Evolutionary conservation across 2,797 vertebrate genomes (phyloP).

Genomic region (Oreochromis mossambicus): DNA sequence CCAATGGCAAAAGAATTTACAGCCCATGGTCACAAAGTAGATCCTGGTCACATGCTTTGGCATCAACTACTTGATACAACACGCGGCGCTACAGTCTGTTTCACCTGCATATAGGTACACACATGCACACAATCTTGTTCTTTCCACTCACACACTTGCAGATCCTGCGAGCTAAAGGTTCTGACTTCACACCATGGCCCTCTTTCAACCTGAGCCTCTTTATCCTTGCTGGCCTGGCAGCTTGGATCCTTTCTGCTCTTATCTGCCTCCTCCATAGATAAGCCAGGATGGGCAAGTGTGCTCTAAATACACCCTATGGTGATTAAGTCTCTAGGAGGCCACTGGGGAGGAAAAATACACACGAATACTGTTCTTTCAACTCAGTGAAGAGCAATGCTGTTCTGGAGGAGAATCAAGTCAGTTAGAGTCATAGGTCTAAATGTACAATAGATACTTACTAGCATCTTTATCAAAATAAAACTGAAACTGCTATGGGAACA

Average conservation of each 20-base stretch:
- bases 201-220: constrained; percentile 65
- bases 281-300: constrained; percentile 51
- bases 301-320: constrained; percentile 41
- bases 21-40: neutral
- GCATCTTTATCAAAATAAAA: neutral
- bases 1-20: neutral
- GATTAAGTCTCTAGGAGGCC: constrained; percentile 40
- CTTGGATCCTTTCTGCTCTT: constrained; percentile 57
- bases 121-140: neutral
- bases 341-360: neutral
- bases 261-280: constrained; percentile 67
- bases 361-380: neutral
- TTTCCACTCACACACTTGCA: constrained; percentile 1
- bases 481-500: neutral
- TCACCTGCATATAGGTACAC: neutral
- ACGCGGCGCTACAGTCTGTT: neutral
- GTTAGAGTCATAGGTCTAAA: neutral
- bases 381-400: neutral
- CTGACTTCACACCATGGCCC: constrained; percentile 47
- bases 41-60: neutral
- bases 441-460: neutral
- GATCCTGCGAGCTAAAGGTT: constrained; percentile 50
- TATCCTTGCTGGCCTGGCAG: constrained; percentile 64
- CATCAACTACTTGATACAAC: neutral
- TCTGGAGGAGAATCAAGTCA: neutral